phyloP scores from a whole-genome alignment of 2,888 invertebrate species.

The Odontomyia ornata region DNA sequence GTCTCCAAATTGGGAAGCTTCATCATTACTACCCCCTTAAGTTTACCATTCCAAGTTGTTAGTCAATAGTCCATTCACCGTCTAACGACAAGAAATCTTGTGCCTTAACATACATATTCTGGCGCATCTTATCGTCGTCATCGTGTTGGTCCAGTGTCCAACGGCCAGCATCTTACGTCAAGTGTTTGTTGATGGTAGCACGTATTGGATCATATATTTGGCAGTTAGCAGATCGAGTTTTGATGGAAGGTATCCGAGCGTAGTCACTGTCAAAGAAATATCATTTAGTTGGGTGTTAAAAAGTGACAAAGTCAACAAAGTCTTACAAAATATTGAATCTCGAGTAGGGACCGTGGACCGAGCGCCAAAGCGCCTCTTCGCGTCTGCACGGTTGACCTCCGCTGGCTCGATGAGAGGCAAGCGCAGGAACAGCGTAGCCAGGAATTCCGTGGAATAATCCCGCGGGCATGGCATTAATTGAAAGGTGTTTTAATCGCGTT shows the following conservation, averaged over 20 bases:
- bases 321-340: conserved; percentile 2
- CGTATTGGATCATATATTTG: conserved; percentile 30
- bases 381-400: neutral
- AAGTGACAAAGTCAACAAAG: conserved; percentile 44
- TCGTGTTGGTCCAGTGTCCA: conserved; percentile 25
- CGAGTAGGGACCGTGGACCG: neutral
- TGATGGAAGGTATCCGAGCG: conserved; percentile 43
- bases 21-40: neutral
- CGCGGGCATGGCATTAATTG: conserved; percentile 39
- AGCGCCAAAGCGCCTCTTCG: neutral
- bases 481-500: conserved; percentile 46
- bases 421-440: neutral
- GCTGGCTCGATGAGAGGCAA: neutral
- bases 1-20: too few species aligned
- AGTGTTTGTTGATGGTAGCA: conserved; percentile 29
- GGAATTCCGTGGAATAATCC: conserved; percentile 8
- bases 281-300: conserved; percentile 43
- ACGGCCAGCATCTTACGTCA: neutral
- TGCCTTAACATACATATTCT: neutral
- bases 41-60: neutral
- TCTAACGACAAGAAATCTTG: conserved; percentile 40
- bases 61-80: conserved; percentile 34
- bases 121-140: conserved; percentile 20
- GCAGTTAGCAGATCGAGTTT: conserved; percentile 37
- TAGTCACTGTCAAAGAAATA: conserved; percentile 33